Conservation (phyloP, 2,888 invertebrate genomes). For the Drosophila koepferae region DNA sequence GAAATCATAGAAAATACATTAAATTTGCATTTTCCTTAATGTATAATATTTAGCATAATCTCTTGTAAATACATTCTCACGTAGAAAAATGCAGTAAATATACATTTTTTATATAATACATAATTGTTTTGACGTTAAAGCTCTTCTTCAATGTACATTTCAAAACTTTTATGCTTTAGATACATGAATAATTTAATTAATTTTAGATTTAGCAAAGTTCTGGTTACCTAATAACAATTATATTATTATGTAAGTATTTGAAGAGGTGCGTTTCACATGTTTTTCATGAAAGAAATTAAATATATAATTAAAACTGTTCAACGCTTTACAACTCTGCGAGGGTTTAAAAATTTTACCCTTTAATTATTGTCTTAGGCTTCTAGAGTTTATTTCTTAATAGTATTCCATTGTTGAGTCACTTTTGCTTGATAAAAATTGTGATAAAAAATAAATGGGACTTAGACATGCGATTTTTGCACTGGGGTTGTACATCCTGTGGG, state of each 20-base stretch:
- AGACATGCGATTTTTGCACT: constrained; percentile 33
- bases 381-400: not conserved
- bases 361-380: not conserved
- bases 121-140: too few relatives aligned
- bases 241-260: too few relatives aligned
- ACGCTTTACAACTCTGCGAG: not conserved
- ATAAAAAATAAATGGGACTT: constrained; percentile 18
- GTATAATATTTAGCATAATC: not conserved
- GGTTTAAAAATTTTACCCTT: not conserved
- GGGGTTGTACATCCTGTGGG: constrained; percentile 23
- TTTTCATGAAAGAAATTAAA: too few relatives aligned
- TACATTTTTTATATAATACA: too few relatives aligned
- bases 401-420: constrained; percentile 8
- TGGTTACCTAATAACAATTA: too few relatives aligned
- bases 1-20: not conserved
- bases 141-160: too few relatives aligned
- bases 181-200: too few relatives aligned
- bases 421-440: not conserved
- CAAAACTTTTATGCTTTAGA: too few relatives aligned
- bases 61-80: too few relatives aligned
- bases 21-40: not conserved
- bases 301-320: too few relatives aligned
- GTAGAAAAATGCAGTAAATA: too few relatives aligned
- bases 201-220: too few relatives aligned
- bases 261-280: not conserved